phyloP scores from a whole-genome alignment of 2,113 vertebrate species.

The Bostrychus sinensis region DNA sequence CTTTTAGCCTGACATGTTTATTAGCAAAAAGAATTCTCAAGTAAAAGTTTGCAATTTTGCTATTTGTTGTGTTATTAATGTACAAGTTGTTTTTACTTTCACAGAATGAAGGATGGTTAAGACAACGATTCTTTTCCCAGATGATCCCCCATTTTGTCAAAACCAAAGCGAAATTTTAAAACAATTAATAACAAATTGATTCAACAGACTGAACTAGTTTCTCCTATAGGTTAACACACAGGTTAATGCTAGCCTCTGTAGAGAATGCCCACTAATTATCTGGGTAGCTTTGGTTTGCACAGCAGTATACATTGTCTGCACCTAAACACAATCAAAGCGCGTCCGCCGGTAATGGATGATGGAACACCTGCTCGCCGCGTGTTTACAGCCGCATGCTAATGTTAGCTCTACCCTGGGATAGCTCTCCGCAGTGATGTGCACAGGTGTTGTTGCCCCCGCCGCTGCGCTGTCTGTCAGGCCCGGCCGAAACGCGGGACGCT shows the following conservation, averaged over 20 bases:
- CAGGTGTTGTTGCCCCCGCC: constrained; percentile 61
- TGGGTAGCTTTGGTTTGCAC: not conserved
- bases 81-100: no score
- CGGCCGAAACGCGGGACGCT: constrained; percentile 33
- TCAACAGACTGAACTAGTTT: not conserved
- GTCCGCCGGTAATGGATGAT: constrained; percentile 21
- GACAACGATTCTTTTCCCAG: not conserved
- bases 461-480: constrained; percentile 31
- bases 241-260: constrained; percentile 16
- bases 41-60: no score
- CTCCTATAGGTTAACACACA: constrained; percentile 17
- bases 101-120: no score
- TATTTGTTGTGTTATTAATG: no score
- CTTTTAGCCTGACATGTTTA: no score
- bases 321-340: constrained; percentile 24
- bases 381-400: constrained; percentile 55
- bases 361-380: constrained; percentile 50
- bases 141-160: not conserved
- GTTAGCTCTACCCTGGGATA: constrained; percentile 49
- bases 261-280: constrained; percentile 9
- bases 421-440: constrained; percentile 44
- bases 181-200: no score
- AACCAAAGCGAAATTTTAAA: not conserved
- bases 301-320: constrained; percentile 10
- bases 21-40: no score